These are phyloP conservation scores for Drosophila diplacantha DNA, from an alignment of 2,888 invertebrate species.

Conservation along the genomic window DNA sequence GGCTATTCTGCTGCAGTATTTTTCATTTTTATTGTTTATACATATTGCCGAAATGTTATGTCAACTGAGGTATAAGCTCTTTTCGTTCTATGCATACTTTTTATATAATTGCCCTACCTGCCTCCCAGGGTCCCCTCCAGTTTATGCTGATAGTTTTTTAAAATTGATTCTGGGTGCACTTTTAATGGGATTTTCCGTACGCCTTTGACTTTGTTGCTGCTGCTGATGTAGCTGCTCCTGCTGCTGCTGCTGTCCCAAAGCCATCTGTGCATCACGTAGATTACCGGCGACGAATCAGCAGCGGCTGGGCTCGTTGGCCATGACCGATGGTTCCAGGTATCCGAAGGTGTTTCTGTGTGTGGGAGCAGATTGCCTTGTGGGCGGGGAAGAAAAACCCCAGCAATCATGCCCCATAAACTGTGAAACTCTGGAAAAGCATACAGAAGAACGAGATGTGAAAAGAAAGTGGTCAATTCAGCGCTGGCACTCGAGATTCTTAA, in stretches of 20 bases:
- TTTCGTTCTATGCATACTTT: not conserved
- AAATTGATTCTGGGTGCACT: conserved; percentile 51
- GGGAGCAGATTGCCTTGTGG: conserved; percentile 20
- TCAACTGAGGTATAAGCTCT: conserved; percentile 6
- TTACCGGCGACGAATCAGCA: conserved; percentile 23
- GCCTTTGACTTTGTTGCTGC: conserved; percentile 3
- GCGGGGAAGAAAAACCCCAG: conserved; percentile 18
- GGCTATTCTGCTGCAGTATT: conserved; percentile 17
- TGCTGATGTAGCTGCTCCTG: not conserved
- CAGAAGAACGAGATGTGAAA: conserved; percentile 2
- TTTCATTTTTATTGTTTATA: conserved; percentile 19
- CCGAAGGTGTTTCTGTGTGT: conserved; percentile 12
- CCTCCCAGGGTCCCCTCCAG: conserved; percentile 5
- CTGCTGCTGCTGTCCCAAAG: conserved; percentile 7
- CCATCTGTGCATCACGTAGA: conserved; percentile 29
- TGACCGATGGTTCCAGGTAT: conserved; percentile 28
- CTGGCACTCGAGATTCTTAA: conserved; percentile 14
- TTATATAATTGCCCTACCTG: not conserved
- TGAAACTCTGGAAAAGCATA: not conserved
- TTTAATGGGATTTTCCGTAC: conserved; percentile 45
- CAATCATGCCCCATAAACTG: conserved; percentile 15
- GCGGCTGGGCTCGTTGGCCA: conserved; percentile 31
- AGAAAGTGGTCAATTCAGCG: conserved; percentile 30
- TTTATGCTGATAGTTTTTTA: conserved; percentile 40
- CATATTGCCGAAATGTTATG: conserved; percentile 20